A percentile compares a stretch with the other conserved stretches of the same genome.
Conservation (phyloP, 1,140 invertebrate genomes). For the Pogonomyrmex barbatus region DNA sequence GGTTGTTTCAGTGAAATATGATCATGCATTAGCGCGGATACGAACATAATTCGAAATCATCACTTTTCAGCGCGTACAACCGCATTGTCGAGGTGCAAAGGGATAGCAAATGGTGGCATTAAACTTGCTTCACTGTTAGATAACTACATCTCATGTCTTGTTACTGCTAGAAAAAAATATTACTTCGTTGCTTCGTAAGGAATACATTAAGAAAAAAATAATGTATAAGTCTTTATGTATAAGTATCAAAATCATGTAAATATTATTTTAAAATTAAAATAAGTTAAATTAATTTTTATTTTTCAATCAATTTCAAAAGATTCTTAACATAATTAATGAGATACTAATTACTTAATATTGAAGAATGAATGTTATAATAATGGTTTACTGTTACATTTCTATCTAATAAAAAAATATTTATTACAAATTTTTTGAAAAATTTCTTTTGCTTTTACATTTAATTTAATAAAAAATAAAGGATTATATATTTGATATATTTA, state of each 20-base stretch:
- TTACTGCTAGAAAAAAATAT: background rate
- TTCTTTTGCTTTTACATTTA: background rate
- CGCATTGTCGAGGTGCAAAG: background rate
- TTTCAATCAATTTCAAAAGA: background rate
- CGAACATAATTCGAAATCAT: slow-evolving; percentile 14
- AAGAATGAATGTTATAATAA: background rate
- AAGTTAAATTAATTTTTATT: background rate
- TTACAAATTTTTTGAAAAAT: background rate
- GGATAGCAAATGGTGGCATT: slow-evolving; percentile 5
- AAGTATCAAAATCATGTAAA: background rate
- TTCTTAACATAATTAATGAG: background rate
- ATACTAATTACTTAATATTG: background rate
- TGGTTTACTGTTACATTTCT: background rate
- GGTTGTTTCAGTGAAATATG: background rate
- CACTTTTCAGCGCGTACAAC: background rate
- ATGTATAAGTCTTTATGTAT: background rate
- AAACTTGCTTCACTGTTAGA: slow-evolving; percentile 29
- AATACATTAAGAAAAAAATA: background rate
- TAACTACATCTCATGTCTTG: slow-evolving; percentile 19
- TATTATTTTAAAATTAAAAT: background rate
- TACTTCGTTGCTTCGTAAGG: background rate
- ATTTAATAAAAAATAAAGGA: background rate
- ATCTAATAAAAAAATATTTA: background rate
- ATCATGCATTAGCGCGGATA: slow-evolving; percentile 2
- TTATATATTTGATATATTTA: background rate